These are phyloP conservation scores for Phaedon cochleariae DNA, from an alignment of 2,888 invertebrate species.

Conservation along the genomic window DNA sequence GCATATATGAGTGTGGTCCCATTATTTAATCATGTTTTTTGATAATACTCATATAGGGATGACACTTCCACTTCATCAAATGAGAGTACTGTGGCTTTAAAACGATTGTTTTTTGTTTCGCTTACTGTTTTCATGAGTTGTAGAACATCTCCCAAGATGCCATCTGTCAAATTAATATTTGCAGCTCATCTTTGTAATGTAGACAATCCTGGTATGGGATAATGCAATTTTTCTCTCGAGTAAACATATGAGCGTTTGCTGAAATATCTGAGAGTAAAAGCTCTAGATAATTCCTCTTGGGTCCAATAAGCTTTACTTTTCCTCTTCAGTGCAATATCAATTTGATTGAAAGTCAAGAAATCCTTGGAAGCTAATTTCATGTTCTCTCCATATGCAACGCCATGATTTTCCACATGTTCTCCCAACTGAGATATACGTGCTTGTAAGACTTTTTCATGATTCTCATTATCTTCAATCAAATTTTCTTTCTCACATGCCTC, in stretches of 20 bases:
- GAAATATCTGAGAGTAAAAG: constrained; percentile 40
- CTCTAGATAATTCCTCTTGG: constrained; percentile 31
- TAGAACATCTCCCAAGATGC: constrained; percentile 36
- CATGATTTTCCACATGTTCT: no score
- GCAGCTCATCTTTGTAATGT: constrained; percentile 42
- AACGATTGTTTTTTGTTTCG: constrained; percentile 20
- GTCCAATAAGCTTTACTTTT: constrained; percentile 29
- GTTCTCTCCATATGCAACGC: no score
- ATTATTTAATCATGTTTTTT: constrained; percentile 8
- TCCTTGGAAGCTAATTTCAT: not conserved
- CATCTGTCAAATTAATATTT: constrained; percentile 36
- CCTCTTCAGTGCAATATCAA: constrained; percentile 21
- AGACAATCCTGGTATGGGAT: constrained; percentile 33
- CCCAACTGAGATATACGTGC: no score
- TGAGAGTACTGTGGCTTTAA: constrained; percentile 36
- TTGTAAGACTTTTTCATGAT: no score
- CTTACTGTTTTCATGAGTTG: constrained; percentile 34
- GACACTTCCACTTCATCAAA: constrained; percentile 44
- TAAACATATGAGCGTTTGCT: constrained; percentile 39
- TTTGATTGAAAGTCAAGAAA: not conserved
- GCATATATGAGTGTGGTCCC: constrained; percentile 6
- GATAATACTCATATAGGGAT: constrained; percentile 18
- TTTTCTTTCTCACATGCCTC: no score
- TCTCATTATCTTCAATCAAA: no score
- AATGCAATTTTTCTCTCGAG: constrained; percentile 40